Conservation (phyloP, 2,888 invertebrate genomes). For the Liodrosophila aerea region DNA sequence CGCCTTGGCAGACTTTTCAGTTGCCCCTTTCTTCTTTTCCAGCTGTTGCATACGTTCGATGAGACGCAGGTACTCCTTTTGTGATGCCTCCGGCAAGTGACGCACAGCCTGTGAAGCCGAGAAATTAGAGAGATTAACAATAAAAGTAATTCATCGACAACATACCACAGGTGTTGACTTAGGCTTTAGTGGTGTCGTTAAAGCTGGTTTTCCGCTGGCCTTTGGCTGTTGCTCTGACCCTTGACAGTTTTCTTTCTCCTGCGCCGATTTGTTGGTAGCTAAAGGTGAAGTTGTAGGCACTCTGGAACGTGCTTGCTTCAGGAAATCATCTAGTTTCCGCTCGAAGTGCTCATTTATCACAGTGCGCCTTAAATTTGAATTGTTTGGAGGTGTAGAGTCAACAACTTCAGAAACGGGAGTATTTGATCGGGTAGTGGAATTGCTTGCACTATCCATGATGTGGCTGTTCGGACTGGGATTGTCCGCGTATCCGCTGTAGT, state of each 20-base stretch:
- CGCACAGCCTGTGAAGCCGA: conserved; percentile 75
- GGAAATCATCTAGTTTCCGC: conserved; percentile 77
- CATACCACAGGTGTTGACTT: conserved; percentile 75
- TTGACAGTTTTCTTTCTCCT: conserved; percentile 8
- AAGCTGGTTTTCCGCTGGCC: not conserved
- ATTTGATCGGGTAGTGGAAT: conserved; percentile 66
- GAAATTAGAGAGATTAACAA: too few species aligned
- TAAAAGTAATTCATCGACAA: conserved; percentile 10
- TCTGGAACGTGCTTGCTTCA: conserved; percentile 78
- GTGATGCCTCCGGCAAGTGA: conserved; percentile 81
- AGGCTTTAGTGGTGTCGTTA: conserved; percentile 6
- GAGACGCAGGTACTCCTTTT: conserved; percentile 80
- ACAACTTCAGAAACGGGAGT: conserved; percentile 62
- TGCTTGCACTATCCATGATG: conserved; percentile 72
- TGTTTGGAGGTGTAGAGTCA: conserved; percentile 28
- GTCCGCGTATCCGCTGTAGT: conserved; percentile 57
- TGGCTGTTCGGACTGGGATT: conserved; percentile 78
- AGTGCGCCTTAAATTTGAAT: conserved; percentile 55
- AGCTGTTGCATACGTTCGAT: conserved; percentile 81
- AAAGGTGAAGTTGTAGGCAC: conserved; percentile 23
- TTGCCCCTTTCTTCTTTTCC: conserved; percentile 66
- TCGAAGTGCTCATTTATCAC: conserved; percentile 76
- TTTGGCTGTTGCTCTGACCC: not conserved
- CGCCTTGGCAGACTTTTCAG: not conserved
- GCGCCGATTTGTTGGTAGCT: not conserved